Evolutionary conservation across 30 jellyfish, hydroid and myxozoan genomes (phyloP), one percentile per base, ranked within the genome.

Genomic region (Turritopsis rubra): DNA sequence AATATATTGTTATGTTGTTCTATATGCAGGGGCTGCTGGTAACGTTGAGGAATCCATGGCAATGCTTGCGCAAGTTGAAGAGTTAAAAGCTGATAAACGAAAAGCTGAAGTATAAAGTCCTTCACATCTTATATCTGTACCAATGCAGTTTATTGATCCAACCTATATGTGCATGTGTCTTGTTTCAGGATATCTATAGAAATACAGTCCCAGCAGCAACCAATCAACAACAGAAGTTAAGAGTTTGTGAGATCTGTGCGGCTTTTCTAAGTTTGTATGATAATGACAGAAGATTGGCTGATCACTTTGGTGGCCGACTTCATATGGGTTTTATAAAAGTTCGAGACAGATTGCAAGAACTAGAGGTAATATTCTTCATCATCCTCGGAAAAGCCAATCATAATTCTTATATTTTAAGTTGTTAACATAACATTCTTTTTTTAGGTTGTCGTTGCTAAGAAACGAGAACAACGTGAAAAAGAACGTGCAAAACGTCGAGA

Each of bases 211-310:
- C 99, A 0, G 99, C 96, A 5, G 79, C 99, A 1, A 83, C 95
- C 53, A 94, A 84, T 41, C 99, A 94, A 74, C 99, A 94, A 77
- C 99, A 94, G 79, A 94, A 94, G 71, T 84, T 94, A 27, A 81
- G 99, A 53, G 99, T 94, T 68, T 94, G 99, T 81, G 99, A 94
- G 65, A 89, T 94, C 29, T 94, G 99, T 86, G 99, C 96, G n/a
- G 99, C 99, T 4, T 94, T 90, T 41, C 87, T 94, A 13, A 94
- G 99, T 83, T 87, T 94, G 75, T 94, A 94, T 71, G 99, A 94
- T 75, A 94, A 94, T 71, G 99, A 94, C 85, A 85, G 99, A 54
- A 84, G 99, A 81, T 72, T 94, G 20, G 99, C 99, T 16, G 99
- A 94, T 79, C 99, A 94, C 76, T 94, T 94, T 87, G 99, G 99